A percentile compares a stretch with the other conserved stretches of the same genome.
Evolutionary conservation across 1,140 invertebrate species (phyloP).

Genomic region (Hyles vespertilio): DNA sequence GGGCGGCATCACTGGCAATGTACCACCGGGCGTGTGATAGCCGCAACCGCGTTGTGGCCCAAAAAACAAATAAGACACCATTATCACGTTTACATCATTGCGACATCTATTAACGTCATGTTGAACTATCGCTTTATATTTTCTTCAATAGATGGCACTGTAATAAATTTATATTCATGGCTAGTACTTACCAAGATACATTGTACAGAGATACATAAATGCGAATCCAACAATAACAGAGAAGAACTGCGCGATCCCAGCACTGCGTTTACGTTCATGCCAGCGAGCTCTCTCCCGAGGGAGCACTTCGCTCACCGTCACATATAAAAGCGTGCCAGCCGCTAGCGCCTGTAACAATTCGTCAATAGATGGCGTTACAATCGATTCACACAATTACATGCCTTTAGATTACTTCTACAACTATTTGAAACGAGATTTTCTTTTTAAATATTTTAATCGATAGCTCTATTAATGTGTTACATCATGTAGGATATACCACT

Average conservation of each 20-base stretch:
- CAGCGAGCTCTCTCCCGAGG: conserved; percentile 85
- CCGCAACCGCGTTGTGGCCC: no score
- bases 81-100: background rate
- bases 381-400: no score
- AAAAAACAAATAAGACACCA: no score
- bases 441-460: no score
- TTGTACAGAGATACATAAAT: conserved; percentile 74
- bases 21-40: no score
- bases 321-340: conserved; percentile 94
- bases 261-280: conserved; percentile 74
- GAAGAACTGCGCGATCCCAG: conserved; percentile 79
- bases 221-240: conserved; percentile 77
- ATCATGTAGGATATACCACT: no score
- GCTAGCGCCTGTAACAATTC: conserved; percentile 81
- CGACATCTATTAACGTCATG: background rate
- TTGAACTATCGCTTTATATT: no score
- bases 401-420: no score
- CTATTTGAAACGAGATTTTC: no score
- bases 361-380: conserved; percentile 16
- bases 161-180: background rate
- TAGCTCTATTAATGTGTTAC: no score
- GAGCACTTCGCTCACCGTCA: conserved; percentile 94
- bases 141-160: no score
- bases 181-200: conserved; percentile 43
- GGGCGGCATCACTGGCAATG: no score